These are phyloP conservation scores for Stenodema calcarata DNA, from an alignment of 2,888 invertebrate species.

Conservation along the genomic window DNA sequence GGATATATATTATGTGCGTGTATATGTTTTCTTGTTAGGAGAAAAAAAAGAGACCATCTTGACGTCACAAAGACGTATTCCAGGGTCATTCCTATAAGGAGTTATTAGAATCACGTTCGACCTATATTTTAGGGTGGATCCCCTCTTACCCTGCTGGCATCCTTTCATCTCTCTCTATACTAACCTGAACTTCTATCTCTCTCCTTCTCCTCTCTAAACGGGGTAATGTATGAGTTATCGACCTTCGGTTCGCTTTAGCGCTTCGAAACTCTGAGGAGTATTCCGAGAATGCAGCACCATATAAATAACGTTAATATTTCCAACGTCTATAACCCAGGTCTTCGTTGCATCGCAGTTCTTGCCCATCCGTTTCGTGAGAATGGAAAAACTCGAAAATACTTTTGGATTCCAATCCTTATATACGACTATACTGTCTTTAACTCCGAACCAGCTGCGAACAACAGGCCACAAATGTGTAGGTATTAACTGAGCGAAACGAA, in stretches of 20 bases:
- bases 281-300: not conserved
- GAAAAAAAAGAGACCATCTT: not conserved
- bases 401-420: not conserved
- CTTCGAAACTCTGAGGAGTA: not conserved
- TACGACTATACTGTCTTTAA: not conserved
- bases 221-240: slow-evolving; percentile 31
- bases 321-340: not conserved
- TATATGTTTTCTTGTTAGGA: not conserved
- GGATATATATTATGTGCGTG: not conserved
- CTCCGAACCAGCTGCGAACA: too few relatives aligned
- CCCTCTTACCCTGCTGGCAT: not conserved
- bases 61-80: slow-evolving; percentile 32
- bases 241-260: not conserved
- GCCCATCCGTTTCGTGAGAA: not conserved
- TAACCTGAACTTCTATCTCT: not conserved
- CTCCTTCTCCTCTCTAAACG: not conserved
- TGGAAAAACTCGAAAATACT: not conserved
- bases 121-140: slow-evolving; percentile 31
- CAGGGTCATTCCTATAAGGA: slow-evolving; percentile 42
- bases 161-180: not conserved
- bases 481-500: too few relatives aligned
- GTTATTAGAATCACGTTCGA: slow-evolving; percentile 44
- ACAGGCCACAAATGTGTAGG: too few relatives aligned
- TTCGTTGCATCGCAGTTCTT: not conserved
- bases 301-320: slow-evolving; percentile 15